Percentiles rank a stretch among this genome's conserved stretches.
These are phyloP conservation scores for Coregonus suidteri DNA, from an alignment of 2,797 vertebrate genomes.

Conservation along the genomic window DNA sequence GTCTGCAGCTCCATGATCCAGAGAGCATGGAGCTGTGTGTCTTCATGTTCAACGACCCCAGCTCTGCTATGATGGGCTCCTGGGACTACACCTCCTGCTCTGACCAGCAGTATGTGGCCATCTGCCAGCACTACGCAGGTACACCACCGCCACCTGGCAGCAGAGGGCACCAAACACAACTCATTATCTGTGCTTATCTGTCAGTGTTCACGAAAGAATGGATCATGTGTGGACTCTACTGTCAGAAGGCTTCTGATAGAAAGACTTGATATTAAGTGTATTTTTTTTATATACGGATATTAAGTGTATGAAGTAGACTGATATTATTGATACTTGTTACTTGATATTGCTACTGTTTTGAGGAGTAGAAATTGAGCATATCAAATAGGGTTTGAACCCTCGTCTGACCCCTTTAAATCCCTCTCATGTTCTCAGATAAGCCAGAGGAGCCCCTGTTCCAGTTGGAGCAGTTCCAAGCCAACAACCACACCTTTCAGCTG, in stretches of 20 bases:
- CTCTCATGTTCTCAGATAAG: constrained; percentile 64
- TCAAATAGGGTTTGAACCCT: not conserved
- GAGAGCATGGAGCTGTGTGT: constrained; percentile 80
- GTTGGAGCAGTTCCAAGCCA: constrained; percentile 61
- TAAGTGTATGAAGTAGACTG: not conserved
- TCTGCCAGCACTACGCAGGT: constrained; percentile 90
- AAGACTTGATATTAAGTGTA: not conserved
- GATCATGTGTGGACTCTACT: no score
- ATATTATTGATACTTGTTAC: no score
- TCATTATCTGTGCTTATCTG: constrained; percentile 13
- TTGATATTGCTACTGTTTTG: not conserved
- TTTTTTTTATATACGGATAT: not conserved
- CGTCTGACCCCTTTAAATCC: not conserved
- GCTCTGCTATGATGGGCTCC: constrained; percentile 82
- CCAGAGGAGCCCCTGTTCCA: constrained; percentile 61
- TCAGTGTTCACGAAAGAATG: no score
- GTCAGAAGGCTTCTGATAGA: not conserved
- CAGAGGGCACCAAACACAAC: not conserved
- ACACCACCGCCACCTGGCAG: constrained; percentile 24
- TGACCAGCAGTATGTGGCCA: constrained; percentile 68
- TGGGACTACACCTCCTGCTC: constrained; percentile 90
- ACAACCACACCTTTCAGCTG: constrained; percentile 80
- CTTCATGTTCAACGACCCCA: constrained; percentile 81
- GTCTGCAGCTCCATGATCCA: constrained; percentile 71
- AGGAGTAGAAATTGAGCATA: not conserved